Percentiles rank a stretch among this genome's conserved stretches.
Evolutionary conservation across 2,888 invertebrate genomes (phyloP).

Genomic region (Iselma pallidipennis): DNA sequence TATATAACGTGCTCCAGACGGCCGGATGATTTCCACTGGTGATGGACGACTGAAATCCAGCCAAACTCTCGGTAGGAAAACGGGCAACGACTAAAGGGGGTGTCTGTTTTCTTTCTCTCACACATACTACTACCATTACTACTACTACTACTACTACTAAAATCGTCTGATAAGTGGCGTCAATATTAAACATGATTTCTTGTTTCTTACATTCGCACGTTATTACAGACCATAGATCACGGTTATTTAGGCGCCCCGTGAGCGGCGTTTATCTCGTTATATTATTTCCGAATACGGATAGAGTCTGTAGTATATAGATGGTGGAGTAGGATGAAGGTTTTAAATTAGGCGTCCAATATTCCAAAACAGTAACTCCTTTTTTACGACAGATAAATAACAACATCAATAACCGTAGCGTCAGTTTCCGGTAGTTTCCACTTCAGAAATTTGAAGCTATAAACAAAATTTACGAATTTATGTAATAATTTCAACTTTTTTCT

Average conservation of each 20-base stretch:
- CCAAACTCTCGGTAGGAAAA: constrained; percentile 35
- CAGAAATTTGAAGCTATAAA: too few relatives aligned
- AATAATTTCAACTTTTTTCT: too few relatives aligned
- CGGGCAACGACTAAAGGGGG: constrained; percentile 17
- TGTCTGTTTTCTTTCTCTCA: constrained; percentile 19
- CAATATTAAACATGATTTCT: constrained; percentile 55
- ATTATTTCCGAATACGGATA: constrained; percentile 21
- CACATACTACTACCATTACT: too few relatives aligned
- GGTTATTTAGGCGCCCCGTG: constrained; percentile 49
- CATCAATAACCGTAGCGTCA: too few relatives aligned
- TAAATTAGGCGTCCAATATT: neutral
- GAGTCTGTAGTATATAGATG: neutral
- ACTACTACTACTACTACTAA: too few relatives aligned
- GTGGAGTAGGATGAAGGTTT: too few relatives aligned
- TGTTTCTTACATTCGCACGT: constrained; percentile 53
- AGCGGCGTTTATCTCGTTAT: constrained; percentile 43
- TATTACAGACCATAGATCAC: constrained; percentile 51
- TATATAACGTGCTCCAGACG: constrained; percentile 53
- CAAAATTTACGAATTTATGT: too few relatives aligned
- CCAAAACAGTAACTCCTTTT: too few relatives aligned
- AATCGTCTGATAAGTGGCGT: constrained; percentile 49
- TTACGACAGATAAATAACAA: too few relatives aligned
- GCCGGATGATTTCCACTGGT: constrained; percentile 53
- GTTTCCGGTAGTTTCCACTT: too few relatives aligned
- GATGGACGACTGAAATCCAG: constrained; percentile 56